phyloP scores from a whole-genome alignment of 1,140 invertebrate species.

The Tetraneura akinire region DNA sequence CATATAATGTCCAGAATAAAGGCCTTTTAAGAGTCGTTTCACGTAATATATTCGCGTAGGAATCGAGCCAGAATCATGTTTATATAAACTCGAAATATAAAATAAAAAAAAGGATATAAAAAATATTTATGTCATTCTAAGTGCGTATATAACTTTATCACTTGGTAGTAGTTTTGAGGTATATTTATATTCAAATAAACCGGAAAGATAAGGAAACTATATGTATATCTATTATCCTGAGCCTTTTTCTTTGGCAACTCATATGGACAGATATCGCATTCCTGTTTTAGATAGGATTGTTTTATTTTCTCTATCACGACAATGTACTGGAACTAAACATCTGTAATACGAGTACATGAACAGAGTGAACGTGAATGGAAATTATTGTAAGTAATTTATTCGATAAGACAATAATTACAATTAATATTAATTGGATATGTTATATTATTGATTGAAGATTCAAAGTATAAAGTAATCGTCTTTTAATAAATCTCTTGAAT shows the following conservation, averaged over 20 bases:
- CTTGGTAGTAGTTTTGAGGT: conserved; percentile 41
- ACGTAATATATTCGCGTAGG: conserved; percentile 42
- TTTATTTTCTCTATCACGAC: conserved; percentile 23
- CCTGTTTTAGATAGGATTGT: conserved; percentile 5
- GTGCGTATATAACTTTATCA: conserved; percentile 43
- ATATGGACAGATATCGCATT: background rate
- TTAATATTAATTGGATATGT: too few species aligned
- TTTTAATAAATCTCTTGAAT: too few species aligned
- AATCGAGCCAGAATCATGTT: conserved; percentile 40
- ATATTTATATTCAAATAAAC: conserved; percentile 39
- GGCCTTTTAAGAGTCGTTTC: conserved; percentile 21
- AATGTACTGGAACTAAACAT: too few species aligned
- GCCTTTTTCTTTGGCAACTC: conserved; percentile 40
- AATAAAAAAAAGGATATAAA: conserved; percentile 21
- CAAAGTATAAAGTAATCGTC: too few species aligned
- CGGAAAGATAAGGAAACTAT: conserved; percentile 46
- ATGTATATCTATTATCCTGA: conserved; percentile 38
- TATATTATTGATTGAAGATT: too few species aligned
- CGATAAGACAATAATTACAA: too few species aligned
- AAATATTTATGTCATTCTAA: conserved; percentile 42
- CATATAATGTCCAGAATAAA: conserved; percentile 10
- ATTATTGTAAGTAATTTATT: too few species aligned
- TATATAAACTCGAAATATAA: conserved; percentile 14
- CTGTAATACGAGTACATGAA: too few species aligned
- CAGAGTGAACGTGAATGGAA: too few species aligned